Percentiles rank a stretch among this genome's conserved stretches.
These are phyloP conservation scores for Archips crataeganus DNA, from an alignment of 2,888 invertebrate genomes.

Conservation along the genomic window DNA sequence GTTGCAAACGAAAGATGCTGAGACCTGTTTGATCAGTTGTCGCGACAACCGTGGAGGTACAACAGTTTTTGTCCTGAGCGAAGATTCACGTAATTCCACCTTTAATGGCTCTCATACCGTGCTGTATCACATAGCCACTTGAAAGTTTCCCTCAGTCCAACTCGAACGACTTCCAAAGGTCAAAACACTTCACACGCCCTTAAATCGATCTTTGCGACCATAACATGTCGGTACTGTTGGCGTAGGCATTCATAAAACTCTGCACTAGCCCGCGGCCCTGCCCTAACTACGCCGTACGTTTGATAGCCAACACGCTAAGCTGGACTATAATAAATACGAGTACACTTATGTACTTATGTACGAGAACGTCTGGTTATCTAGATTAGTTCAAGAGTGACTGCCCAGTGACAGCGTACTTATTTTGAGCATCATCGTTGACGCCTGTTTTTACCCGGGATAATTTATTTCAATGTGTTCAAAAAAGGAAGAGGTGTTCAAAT, in stretches of 20 bases:
- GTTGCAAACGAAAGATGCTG: too few species aligned
- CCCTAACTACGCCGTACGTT: background rate
- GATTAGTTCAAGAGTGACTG: too few species aligned
- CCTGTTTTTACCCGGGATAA: too few species aligned
- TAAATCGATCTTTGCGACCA: constrained; percentile 7
- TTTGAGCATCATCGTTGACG: too few species aligned
- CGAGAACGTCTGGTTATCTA: too few species aligned
- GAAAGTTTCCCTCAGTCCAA: background rate
- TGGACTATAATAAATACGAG: background rate
- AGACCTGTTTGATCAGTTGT: too few species aligned
- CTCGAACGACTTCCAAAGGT: background rate
- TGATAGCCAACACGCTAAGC: constrained; percentile 2
- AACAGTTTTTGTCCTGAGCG: too few species aligned
- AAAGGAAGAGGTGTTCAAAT: too few species aligned
- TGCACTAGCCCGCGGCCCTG: background rate
- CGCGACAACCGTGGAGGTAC: too few species aligned
- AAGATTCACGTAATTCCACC: too few species aligned
- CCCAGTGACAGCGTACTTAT: background rate
- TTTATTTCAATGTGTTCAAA: too few species aligned
- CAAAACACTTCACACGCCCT: constrained; percentile 3
- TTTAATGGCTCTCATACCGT: background rate
- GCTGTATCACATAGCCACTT: background rate
- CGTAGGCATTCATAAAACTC: background rate
- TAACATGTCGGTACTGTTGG: constrained; percentile 2
- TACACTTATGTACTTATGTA: too few species aligned